phyloP scores from a whole-genome alignment of 1,140 invertebrate genomes.

The Cheumatopsyche charites region DNA sequence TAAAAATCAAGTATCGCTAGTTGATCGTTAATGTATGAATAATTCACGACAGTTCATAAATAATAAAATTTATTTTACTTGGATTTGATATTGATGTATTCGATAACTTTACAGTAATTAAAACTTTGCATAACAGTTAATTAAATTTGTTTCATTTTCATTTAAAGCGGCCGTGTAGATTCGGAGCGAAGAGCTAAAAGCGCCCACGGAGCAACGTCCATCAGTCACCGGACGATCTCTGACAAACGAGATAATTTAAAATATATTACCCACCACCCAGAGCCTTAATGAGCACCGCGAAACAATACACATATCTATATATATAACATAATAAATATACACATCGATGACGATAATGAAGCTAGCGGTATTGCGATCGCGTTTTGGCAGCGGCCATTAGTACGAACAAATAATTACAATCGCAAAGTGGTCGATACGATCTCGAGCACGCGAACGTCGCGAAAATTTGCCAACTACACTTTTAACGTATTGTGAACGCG shows the following conservation, averaged over 20 bases:
- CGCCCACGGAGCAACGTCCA: slow-evolving; percentile 19
- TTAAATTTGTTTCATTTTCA: too few relatives aligned
- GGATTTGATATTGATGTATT: too few relatives aligned
- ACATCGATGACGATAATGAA: background rate
- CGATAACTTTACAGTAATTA: too few relatives aligned
- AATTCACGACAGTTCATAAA: too few relatives aligned
- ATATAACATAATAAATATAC: background rate
- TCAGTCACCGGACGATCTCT: slow-evolving; percentile 18
- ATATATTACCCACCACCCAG: slow-evolving; percentile 24
- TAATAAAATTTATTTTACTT: too few relatives aligned
- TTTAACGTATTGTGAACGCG: too few relatives aligned
- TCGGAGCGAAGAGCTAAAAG: slow-evolving; percentile 8
- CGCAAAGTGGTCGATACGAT: slow-evolving; percentile 3
- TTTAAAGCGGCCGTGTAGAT: too few relatives aligned
- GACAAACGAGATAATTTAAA: slow-evolving; percentile 41
- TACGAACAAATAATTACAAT: slow-evolving; percentile 15
- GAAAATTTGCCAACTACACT: slow-evolving; percentile 1
- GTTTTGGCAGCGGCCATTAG: slow-evolving; percentile 16
- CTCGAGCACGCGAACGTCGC: slow-evolving; percentile 2
- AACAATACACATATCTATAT: background rate
- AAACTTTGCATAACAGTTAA: too few relatives aligned
- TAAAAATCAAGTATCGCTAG: too few relatives aligned
- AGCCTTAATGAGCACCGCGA: background rate
- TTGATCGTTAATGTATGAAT: too few relatives aligned
- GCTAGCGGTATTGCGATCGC: background rate